phyloP scores from a whole-genome alignment of 2,797 vertebrate species.

The Numenius phaeopus region DNA sequence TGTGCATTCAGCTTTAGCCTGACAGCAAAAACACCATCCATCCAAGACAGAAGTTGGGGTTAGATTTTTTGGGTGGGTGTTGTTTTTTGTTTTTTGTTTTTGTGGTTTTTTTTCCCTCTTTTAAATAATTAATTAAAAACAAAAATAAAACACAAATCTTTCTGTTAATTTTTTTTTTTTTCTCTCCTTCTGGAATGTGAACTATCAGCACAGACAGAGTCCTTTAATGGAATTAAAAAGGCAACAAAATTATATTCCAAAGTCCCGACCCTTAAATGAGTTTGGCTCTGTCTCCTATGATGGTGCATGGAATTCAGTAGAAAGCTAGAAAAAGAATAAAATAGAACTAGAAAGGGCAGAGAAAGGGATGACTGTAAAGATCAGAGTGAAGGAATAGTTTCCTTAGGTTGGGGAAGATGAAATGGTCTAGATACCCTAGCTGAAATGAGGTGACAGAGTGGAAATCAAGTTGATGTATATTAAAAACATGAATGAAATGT shows the following conservation, averaged over 20 bases:
- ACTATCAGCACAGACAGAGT: not conserved
- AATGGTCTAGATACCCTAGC: not conserved
- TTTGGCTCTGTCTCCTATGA: not conserved
- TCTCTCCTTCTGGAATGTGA: not conserved
- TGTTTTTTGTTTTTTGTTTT: not conserved
- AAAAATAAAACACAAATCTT: rapidly evolving
- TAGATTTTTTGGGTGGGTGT: not conserved
- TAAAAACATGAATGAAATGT: not conserved
- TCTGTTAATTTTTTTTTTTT: not conserved
- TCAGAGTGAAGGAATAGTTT: not conserved
- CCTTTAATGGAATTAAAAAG: not conserved
- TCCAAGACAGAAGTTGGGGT: not conserved
- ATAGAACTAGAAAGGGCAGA: not conserved
- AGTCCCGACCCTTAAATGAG: not conserved
- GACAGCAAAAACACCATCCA: not conserved
- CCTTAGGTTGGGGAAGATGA: not conserved
- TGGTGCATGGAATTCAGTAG: not conserved
- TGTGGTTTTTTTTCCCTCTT: too few relatives aligned
- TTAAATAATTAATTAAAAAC: not conserved
- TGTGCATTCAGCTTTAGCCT: constrained; percentile 10
- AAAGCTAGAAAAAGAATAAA: not conserved
- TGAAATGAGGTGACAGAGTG: not conserved
- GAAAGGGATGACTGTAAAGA: not conserved
- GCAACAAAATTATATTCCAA: not conserved
- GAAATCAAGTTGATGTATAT: not conserved